These are phyloP conservation scores for Ophion ventricosus DNA, from an alignment of 2,888 invertebrate genomes.

Conservation along the genomic window DNA sequence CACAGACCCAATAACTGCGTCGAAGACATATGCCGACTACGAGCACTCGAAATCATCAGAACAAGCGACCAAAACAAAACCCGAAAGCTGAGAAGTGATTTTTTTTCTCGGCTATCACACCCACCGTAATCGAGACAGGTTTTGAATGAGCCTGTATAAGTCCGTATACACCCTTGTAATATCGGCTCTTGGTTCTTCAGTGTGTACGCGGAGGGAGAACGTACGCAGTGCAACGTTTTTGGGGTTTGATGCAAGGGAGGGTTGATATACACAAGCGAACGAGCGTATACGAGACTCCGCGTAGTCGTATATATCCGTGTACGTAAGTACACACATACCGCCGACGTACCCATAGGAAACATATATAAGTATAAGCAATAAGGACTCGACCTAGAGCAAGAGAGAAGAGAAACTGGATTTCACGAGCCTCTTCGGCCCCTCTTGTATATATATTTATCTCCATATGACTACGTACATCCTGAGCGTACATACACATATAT, in stretches of 20 bases:
- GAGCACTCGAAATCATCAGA: not conserved
- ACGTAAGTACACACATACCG: constrained; percentile 49
- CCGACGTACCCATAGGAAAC: not conserved
- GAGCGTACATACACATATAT: constrained; percentile 1
- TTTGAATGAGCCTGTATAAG: constrained; percentile 32
- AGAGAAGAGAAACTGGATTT: constrained; percentile 60
- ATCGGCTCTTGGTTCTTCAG: constrained; percentile 12
- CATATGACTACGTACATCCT: constrained; percentile 1
- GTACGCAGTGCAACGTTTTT: constrained; percentile 62
- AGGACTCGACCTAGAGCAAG: constrained; percentile 11
- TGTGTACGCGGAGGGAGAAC: constrained; percentile 45
- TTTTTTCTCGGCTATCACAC: not conserved
- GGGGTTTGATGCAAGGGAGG: constrained; percentile 65
- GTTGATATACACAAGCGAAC: constrained; percentile 53
- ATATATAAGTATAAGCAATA: constrained; percentile 8
- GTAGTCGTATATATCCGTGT: not conserved
- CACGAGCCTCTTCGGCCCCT: constrained; percentile 33
- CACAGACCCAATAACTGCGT: too few relatives aligned
- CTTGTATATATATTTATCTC: constrained; percentile 8
- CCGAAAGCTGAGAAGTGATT: not conserved
- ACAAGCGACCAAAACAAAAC: not conserved
- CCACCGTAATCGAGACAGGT: not conserved
- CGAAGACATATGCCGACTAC: too few relatives aligned
- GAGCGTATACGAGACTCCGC: not conserved
- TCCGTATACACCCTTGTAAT: constrained; percentile 22